Evolutionary conservation across 2,888 invertebrate genomes (phyloP).

Genomic region (Theretra japonica): DNA sequence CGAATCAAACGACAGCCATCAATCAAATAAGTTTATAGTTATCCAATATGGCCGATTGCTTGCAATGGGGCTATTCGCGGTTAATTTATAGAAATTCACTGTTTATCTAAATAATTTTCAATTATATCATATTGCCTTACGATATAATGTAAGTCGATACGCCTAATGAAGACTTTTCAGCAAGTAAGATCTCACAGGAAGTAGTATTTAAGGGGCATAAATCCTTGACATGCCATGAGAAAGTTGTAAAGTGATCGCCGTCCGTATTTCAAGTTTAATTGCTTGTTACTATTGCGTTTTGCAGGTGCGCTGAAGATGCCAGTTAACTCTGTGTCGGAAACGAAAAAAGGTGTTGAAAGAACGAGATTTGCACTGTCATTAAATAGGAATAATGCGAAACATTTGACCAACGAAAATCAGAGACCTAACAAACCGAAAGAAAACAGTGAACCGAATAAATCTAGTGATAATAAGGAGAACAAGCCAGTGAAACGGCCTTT

Average conservation of each 20-base stretch:
- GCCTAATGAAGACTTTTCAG: constrained; percentile 66
- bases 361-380: constrained; percentile 75
- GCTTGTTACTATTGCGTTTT: constrained; percentile 44
- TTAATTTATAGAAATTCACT: constrained; percentile 62
- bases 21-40: constrained; percentile 57
- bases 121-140: constrained; percentile 65
- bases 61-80: constrained; percentile 68
- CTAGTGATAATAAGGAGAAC: constrained; percentile 68
- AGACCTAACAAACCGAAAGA: constrained; percentile 58
- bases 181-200: constrained; percentile 61
- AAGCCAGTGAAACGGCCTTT: constrained; percentile 72
- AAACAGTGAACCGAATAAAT: constrained; percentile 51
- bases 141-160: constrained; percentile 79
- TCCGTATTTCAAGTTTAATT: constrained; percentile 46
- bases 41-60: constrained; percentile 77
- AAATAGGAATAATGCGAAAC: constrained; percentile 75
- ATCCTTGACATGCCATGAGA: constrained; percentile 75
- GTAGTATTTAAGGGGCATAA: constrained; percentile 43
- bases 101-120: constrained; percentile 57
- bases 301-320: constrained; percentile 84
- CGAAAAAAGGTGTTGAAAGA: constrained; percentile 76
- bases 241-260: constrained; percentile 60
- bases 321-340: constrained; percentile 77
- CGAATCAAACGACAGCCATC: constrained; percentile 50
- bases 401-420: constrained; percentile 67